Conservation (phyloP, 2,888 invertebrate genomes). For the Synergus itoensis region DNA sequence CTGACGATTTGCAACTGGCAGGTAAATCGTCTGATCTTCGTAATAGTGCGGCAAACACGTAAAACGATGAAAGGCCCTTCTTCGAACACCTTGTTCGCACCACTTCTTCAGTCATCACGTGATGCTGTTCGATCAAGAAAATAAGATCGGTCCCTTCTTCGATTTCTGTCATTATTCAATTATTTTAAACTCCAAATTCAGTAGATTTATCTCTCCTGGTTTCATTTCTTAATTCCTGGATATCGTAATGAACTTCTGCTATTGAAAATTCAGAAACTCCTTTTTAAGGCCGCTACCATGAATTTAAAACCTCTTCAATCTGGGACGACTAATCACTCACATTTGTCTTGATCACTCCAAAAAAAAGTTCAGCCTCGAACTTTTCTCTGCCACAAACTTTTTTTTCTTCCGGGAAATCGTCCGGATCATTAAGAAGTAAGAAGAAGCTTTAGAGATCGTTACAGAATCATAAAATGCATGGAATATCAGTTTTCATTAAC, state of each 20-base stretch:
- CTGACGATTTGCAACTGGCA: conserved; percentile 20
- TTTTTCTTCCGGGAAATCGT: conserved; percentile 5
- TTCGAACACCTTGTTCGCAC: neutral
- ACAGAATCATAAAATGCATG: conserved; percentile 12
- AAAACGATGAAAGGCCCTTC: neutral
- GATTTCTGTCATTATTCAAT: neutral
- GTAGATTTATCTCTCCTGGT: neutral
- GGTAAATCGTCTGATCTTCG: neutral
- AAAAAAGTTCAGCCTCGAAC: neutral
- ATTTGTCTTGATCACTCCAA: neutral
- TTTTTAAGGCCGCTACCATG: neutral
- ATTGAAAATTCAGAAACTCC: neutral
- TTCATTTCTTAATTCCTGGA: neutral
- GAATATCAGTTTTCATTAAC: conserved; percentile 35
- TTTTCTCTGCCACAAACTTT: neutral
- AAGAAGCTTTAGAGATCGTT: conserved; percentile 3
- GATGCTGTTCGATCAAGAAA: neutral
- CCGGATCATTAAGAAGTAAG: conserved; percentile 3
- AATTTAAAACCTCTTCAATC: neutral
- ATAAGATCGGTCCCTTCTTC: neutral
- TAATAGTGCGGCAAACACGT: neutral
- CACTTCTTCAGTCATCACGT: neutral
- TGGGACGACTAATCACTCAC: neutral
- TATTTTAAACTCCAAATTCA: neutral
- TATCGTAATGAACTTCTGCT: neutral